Evolutionary conservation across 2,113 vertebrate species (phyloP).

Genomic region (Leucosticte australis): DNA sequence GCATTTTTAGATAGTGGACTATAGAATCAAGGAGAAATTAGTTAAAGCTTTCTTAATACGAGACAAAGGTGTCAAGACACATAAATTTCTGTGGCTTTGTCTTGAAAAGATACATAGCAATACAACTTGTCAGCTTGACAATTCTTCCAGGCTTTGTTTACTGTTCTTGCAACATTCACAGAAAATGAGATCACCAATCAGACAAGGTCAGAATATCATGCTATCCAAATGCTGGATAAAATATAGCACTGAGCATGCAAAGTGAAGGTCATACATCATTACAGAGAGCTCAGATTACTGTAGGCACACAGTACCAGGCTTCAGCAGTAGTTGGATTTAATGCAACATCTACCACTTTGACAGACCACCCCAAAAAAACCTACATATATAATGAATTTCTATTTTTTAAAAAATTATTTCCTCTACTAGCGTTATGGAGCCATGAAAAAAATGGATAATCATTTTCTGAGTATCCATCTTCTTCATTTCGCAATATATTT

Average conservation of each 20-base stretch:
- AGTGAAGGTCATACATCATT: not conserved
- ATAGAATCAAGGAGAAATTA: not conserved
- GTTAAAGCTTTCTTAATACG: slow-evolving; percentile 18
- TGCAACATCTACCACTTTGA: not conserved
- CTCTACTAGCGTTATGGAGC: not conserved
- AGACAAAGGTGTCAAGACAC: slow-evolving; percentile 39
- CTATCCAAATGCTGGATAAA: slow-evolving; percentile 14
- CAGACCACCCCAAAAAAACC: not conserved
- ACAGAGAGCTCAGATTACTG: slow-evolving; percentile 14
- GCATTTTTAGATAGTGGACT: slow-evolving; percentile 18
- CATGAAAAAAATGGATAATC: not conserved
- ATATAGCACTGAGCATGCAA: not conserved
- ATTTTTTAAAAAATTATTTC: not conserved
- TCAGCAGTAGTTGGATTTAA: not conserved
- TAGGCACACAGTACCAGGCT: not conserved
- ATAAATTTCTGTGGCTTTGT: slow-evolving; percentile 30
- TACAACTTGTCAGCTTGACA: slow-evolving; percentile 27
- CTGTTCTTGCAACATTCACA: not conserved
- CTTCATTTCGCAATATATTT: not conserved
- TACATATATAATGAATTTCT: not conserved
- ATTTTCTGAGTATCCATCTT: not conserved
- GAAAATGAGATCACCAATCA: slow-evolving; percentile 28
- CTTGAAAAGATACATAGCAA: slow-evolving; percentile 34
- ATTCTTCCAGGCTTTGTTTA: slow-evolving; percentile 17
- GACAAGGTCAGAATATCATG: slow-evolving; percentile 32